Base-by-base conservation (phyloP, 2,888 invertebrate genomes). In the Brachyopa scutellaris region DNA sequence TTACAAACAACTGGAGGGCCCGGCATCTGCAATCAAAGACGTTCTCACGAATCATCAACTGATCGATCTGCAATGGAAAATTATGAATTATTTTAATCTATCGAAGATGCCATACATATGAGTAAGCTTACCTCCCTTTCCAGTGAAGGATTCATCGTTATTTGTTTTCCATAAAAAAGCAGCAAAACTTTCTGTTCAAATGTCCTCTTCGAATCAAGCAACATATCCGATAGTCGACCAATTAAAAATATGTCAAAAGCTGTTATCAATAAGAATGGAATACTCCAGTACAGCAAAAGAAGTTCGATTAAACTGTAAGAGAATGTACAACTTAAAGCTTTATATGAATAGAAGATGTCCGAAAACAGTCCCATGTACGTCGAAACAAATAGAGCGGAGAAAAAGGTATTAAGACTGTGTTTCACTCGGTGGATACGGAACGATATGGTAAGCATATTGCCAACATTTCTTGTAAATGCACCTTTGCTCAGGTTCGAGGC, bases 381-480 rank as follows among this genome's bases (percentile, higher is more conserved):
- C 1, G 53, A 0, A 3, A 53, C 2, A 31, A 31, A 42, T 1
- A 66, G 6, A 0, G 53, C 26, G 15, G 66, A 53, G 21, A 53
- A 66, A 19, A 53, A 21, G 1, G 2, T 9, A 11, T 53, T 53
- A 21, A 66, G 5, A 4, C 9, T n/a, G 5, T 2, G 13, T 7
- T 53, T 66, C 6, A 53, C 13, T 1, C 53, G 53, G n/a, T 66
- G 21, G 1, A 66, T 66, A 0, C 66, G 66, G 21, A 31, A 53
- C 3, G 42, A 66, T 15, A 66, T 13, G 19, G 0, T 8, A 5
- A 66, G 42, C 21, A 66, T 2, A 1, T 11, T 8, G 2, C 21
- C 5, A 0, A 64, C 38, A 1, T 51, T 49, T 1, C 1, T 11
- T 9, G 51, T 38, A 0, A 51, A 11, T 36, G n/a, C 19, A 0